Percentiles rank a stretch among this genome's conserved stretches.
phyloP scores from a whole-genome alignment of 2,113 vertebrate species.

The Indri indri region DNA sequence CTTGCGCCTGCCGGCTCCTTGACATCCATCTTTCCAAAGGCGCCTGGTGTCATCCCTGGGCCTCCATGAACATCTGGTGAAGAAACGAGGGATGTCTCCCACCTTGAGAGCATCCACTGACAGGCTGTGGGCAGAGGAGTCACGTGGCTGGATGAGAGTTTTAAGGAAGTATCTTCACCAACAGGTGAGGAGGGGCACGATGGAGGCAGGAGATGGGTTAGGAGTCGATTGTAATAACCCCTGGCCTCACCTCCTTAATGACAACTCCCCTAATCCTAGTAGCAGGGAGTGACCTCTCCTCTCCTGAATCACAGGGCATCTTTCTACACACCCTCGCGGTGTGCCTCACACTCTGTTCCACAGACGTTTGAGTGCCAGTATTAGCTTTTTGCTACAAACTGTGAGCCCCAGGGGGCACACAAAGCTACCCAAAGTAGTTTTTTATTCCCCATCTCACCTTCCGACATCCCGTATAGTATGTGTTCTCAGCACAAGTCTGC shows the following conservation, averaged over 20 bases:
- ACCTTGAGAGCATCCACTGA: background rate
- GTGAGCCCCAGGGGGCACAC: background rate
- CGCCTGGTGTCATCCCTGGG: background rate
- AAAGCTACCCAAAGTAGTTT: fast-evolving
- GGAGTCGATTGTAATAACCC: no score
- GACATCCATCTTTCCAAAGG: background rate
- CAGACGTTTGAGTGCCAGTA: no score
- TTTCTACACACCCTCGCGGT: no score
- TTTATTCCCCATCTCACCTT: background rate
- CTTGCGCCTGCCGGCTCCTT: background rate
- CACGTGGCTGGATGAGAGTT: background rate
- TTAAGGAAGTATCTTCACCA: background rate
- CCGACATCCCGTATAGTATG: background rate
- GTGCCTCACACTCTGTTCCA: background rate
- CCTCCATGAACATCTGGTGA: background rate
- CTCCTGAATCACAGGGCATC: background rate
- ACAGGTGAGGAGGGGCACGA: no score
- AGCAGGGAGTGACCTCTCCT: constrained; percentile 9
- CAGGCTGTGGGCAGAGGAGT: background rate
- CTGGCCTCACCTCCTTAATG: background rate
- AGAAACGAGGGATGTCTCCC: background rate
- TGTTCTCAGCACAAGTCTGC: background rate
- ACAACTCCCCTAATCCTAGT: background rate
- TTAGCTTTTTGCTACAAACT: background rate
- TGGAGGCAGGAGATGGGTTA: background rate